Evolutionary conservation across 2,113 vertebrate species (phyloP).

Genomic region (Thymallus thymallus): DNA sequence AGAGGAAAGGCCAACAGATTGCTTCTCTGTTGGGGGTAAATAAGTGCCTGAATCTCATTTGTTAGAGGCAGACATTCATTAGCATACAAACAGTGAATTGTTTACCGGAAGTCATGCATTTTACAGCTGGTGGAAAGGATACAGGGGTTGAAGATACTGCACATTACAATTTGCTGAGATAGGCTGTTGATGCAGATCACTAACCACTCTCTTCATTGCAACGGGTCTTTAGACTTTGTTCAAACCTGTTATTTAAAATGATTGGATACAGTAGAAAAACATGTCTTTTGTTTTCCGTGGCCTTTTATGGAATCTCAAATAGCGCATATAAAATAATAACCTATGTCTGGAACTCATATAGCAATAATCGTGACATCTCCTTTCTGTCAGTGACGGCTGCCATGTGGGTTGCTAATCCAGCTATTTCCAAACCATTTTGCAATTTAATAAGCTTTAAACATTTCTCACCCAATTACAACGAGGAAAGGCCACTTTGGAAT

Average conservation of each 20-base stretch:
- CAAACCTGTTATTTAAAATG: too few relatives aligned
- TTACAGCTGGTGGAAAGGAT: not conserved
- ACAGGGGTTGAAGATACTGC: too few relatives aligned
- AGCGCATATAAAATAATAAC: not conserved
- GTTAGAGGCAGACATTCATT: not conserved
- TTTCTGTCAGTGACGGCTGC: not conserved
- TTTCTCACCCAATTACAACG: not conserved
- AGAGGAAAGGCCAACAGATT: not conserved
- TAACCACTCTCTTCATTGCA: too few relatives aligned
- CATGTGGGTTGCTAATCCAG: too few relatives aligned
- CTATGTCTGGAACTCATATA: not conserved
- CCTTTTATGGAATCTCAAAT: not conserved
- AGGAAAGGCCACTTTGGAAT: not conserved
- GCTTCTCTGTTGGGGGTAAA: not conserved
- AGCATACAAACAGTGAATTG: not conserved
- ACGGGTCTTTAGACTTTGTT: too few relatives aligned
- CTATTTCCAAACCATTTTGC: not conserved
- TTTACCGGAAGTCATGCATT: not conserved
- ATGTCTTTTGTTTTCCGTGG: not conserved
- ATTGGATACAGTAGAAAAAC: too few relatives aligned
- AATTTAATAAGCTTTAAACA: not conserved
- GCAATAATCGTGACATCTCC: not conserved
- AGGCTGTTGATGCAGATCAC: not conserved
- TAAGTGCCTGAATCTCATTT: not conserved
- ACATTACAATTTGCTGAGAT: not conserved